Conservation (phyloP, 2,888 invertebrate genomes). For the Torymus auratus region DNA sequence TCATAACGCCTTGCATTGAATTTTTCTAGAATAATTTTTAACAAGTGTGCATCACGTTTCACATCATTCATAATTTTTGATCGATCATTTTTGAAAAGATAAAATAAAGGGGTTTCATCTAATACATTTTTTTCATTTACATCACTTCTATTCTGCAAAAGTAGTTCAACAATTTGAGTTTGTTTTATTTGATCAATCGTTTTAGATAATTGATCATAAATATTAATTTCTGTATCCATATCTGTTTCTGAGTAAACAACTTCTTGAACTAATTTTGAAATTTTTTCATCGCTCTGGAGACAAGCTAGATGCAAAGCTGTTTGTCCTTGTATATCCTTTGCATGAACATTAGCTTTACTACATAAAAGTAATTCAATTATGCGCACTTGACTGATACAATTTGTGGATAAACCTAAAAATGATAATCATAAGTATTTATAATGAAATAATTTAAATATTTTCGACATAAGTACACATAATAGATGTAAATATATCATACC, state of each 20-base stretch:
- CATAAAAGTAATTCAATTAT: slow-evolving; percentile 42
- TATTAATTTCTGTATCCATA: neutral
- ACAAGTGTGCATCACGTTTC: neutral
- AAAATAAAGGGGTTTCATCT: slow-evolving; percentile 48
- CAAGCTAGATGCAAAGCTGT: slow-evolving; percentile 52
- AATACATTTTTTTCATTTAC: slow-evolving; percentile 43
- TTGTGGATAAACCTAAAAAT: slow-evolving; percentile 36
- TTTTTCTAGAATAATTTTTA: slow-evolving; percentile 29
- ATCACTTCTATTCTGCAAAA: slow-evolving; percentile 41
- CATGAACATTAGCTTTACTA: slow-evolving; percentile 42
- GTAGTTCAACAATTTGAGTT: slow-evolving; percentile 41
- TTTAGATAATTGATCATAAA: slow-evolving; percentile 4
- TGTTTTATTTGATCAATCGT: slow-evolving; percentile 26
- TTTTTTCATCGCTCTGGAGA: slow-evolving; percentile 29
- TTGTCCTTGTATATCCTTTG: slow-evolving; percentile 38
- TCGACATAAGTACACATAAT: neutral
- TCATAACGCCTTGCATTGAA: slow-evolving; percentile 37
- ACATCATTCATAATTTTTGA: slow-evolving; percentile 1
- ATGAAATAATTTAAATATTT: neutral
- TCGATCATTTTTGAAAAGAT: slow-evolving; percentile 39
- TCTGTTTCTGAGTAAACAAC: slow-evolving; percentile 1
- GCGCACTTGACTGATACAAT: slow-evolving; percentile 1
- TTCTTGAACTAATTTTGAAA: slow-evolving; percentile 33
- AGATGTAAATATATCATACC: slow-evolving; percentile 19
- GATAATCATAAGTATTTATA: neutral